These are phyloP conservation scores for Rhabdomys dilectus DNA, from an alignment of 2,113 vertebrate species.

Conservation along the genomic window DNA sequence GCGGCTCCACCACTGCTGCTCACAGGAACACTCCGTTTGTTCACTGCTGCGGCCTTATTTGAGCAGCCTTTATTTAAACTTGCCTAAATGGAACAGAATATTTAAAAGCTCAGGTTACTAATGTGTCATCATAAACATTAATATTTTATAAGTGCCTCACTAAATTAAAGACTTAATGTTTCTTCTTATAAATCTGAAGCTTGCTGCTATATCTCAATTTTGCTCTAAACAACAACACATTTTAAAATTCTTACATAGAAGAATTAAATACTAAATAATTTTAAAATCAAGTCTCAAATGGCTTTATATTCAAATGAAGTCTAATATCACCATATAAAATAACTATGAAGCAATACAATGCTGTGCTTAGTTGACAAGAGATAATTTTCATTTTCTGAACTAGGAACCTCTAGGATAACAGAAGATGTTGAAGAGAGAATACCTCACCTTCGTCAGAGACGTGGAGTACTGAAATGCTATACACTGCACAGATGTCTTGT, in stretches of 20 bases:
- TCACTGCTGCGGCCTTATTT: conserved; percentile 88
- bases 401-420: conserved; percentile 40
- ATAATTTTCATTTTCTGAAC: neutral
- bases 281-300: conserved; percentile 52
- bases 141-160: conserved; percentile 64
- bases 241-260: conserved; percentile 31
- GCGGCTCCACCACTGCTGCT: conserved; percentile 75
- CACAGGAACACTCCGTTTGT: conserved; percentile 86
- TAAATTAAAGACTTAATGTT: conserved; percentile 44
- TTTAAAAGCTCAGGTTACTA: conserved; percentile 74
- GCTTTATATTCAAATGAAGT: conserved; percentile 49
- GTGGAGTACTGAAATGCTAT: conserved; percentile 92
- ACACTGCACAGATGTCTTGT: conserved; percentile 97
- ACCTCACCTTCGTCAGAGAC: conserved; percentile 90
- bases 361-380: neutral
- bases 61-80: conserved; percentile 87
- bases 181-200: conserved; percentile 59
- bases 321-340: conserved; percentile 53
- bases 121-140: conserved; percentile 60
- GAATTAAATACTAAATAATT: neutral
- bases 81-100: conserved; percentile 87
- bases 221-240: neutral
- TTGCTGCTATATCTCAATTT: conserved; percentile 31
- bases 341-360: conserved; percentile 19
- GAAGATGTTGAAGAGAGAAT: conserved; percentile 9